Conservation (phyloP, 2,888 invertebrate species). For the Malthinus flaveolus region DNA sequence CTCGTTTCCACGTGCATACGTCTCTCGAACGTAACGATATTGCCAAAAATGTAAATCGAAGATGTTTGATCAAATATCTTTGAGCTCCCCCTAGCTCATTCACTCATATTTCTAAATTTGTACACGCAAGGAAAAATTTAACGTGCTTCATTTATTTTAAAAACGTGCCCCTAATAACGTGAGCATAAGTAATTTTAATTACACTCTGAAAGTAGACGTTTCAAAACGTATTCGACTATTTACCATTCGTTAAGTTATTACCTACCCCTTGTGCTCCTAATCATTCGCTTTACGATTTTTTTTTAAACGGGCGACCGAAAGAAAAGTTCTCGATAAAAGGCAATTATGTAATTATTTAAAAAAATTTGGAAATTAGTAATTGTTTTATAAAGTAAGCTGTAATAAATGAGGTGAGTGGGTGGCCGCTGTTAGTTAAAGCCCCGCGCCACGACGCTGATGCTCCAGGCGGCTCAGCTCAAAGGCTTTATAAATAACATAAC, state of each 20-base stretch:
- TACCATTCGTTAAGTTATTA: too few species aligned
- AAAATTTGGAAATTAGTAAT: conserved; percentile 20
- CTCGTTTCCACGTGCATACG: conserved; percentile 11
- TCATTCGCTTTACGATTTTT: too few species aligned
- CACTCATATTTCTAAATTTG: too few species aligned
- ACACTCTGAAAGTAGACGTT: too few species aligned
- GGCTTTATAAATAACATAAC: conserved; percentile 52
- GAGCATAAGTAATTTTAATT: too few species aligned
- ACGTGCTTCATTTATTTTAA: too few species aligned
- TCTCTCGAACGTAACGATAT: conserved; percentile 3
- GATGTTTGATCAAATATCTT: conserved; percentile 2
- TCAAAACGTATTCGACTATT: too few species aligned
- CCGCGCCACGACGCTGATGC: conserved; percentile 37
- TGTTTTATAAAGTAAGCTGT: conserved; percentile 30
- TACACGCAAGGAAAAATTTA: too few species aligned
- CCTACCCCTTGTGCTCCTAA: too few species aligned
- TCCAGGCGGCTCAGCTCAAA: conserved; percentile 41
- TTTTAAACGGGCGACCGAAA: too few species aligned
- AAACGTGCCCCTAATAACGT: too few species aligned
- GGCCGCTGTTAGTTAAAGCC: conserved; percentile 33
- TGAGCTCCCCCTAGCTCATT: not conserved
- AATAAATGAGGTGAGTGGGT: conserved; percentile 33
- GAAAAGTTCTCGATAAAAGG: too few species aligned
- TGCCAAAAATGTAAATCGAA: conserved; percentile 2
- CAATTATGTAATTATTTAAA: not conserved